Evolutionary conservation across 37 sponge, comb jelly and placozoan genomes (phyloP).

Genomic region (Spongilla lacustris): DNA sequence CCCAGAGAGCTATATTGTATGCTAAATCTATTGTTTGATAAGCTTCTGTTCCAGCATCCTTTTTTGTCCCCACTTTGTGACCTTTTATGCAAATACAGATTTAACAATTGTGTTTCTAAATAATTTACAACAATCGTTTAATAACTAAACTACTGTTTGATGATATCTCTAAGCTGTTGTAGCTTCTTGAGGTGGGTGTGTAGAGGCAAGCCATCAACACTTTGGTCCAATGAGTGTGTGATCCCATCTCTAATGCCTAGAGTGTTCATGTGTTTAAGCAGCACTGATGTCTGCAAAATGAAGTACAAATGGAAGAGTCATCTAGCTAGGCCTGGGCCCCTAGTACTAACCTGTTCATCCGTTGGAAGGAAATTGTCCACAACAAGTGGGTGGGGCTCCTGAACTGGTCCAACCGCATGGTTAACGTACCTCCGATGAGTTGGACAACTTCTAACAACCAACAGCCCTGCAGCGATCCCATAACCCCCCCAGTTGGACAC

Average conservation of each 20-base stretch:
- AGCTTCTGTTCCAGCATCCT: not conserved
- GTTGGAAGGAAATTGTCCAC: conserved; percentile 46
- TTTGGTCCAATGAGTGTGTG: conserved; percentile 40
- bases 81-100: not conserved
- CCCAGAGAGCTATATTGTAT: not conserved
- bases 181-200: conserved; percentile 51
- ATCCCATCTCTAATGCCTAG: conserved; percentile 76
- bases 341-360: conserved; percentile 53
- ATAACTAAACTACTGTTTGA: not conserved
- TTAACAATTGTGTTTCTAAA: not conserved
- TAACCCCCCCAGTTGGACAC: conserved; percentile 97
- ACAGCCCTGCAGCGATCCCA: conserved; percentile 79
- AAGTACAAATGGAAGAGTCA: too few species aligned
- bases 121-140: not conserved
- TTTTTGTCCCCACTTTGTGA: not conserved
- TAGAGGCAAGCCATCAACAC: conserved; percentile 70
- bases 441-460: conserved; percentile 60
- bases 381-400: not conserved
- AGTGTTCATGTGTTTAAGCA: conserved; percentile 61
- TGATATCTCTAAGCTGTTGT: conserved; percentile 4
- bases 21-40: not conserved
- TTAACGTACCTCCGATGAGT: conserved; percentile 77
- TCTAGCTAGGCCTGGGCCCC: too few species aligned
- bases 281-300: conserved; percentile 30
- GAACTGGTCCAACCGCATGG: conserved; percentile 57